Conservation (phyloP, 2,797 vertebrate genomes). For the Lateolabrax maculatus region DNA sequence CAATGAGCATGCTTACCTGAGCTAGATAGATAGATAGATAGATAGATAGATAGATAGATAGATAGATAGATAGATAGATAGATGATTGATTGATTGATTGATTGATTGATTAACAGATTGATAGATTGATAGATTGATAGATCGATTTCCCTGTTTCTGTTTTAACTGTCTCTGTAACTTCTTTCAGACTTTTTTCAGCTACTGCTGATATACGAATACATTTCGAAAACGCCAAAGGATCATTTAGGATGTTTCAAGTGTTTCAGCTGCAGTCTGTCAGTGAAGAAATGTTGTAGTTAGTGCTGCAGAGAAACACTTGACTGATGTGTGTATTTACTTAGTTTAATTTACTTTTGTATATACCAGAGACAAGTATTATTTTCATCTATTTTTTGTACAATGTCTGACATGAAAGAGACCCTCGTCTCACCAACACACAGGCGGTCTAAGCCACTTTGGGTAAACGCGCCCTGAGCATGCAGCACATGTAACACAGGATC, state of each 20-base stretch:
- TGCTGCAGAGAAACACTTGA: neutral
- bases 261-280: constrained; percentile 12
- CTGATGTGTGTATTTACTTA: neutral
- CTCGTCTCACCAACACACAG: constrained; percentile 30
- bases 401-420: constrained; percentile 4
- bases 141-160: neutral
- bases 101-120: neutral
- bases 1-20: constrained; percentile 57
- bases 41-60: constrained; percentile 1
- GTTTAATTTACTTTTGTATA: neutral
- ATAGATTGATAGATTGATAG: neutral
- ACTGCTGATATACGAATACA: no score
- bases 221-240: no score
- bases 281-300: neutral
- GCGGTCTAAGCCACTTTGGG: constrained; percentile 9
- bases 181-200: no score
- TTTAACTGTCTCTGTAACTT: neutral
- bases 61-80: constrained; percentile 10
- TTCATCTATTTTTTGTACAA: neutral
- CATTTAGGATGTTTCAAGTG: constrained; percentile 18
- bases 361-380: neutral
- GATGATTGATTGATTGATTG: no score
- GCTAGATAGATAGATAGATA: constrained; percentile 11
- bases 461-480: constrained; percentile 35
- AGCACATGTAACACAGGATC: constrained; percentile 69